A percentile compares a stretch with the other conserved stretches of the same genome.
Conservation (phyloP, 2,113 vertebrate genomes). For the Sylvietta virens region DNA sequence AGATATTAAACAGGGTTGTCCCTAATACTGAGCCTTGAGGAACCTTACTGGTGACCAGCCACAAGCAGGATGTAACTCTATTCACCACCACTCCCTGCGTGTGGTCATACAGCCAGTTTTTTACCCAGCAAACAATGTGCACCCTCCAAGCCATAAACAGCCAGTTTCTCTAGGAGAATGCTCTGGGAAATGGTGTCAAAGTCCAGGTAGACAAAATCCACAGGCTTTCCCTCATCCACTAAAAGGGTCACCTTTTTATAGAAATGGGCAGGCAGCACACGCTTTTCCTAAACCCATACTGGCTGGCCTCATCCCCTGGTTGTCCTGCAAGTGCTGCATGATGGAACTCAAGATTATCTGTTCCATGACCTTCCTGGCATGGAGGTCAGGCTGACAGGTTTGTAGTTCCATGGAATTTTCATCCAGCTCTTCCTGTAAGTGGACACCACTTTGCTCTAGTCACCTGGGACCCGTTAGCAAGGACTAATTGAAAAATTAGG, state of each 20-base stretch:
- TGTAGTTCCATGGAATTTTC: not conserved
- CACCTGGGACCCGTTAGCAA: not conserved
- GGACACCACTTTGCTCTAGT: not conserved
- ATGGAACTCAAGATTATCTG: not conserved
- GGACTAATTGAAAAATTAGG: not conserved
- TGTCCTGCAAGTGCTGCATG: not conserved
- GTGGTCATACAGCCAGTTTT: not conserved
- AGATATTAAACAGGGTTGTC: not conserved
- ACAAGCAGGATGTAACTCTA: not conserved
- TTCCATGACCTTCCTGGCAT: not conserved
- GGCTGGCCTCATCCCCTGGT: not conserved
- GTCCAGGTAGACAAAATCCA: not conserved
- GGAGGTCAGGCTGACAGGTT: not conserved
- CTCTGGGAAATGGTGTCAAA: not conserved
- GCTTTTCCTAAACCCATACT: not conserved
- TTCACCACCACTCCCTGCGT: too few species aligned
- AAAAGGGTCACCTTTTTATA: not conserved
- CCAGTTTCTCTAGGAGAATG: not conserved
- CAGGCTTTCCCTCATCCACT: not conserved
- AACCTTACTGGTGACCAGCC: not conserved
- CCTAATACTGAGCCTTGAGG: not conserved
- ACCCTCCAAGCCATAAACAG: not conserved
- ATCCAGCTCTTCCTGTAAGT: not conserved
- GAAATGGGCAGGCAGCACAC: not conserved
- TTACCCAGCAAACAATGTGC: not conserved